Evolutionary conservation across 2,113 vertebrate species (phyloP).

Genomic region (Sterrhoptilus dennistouni): DNA sequence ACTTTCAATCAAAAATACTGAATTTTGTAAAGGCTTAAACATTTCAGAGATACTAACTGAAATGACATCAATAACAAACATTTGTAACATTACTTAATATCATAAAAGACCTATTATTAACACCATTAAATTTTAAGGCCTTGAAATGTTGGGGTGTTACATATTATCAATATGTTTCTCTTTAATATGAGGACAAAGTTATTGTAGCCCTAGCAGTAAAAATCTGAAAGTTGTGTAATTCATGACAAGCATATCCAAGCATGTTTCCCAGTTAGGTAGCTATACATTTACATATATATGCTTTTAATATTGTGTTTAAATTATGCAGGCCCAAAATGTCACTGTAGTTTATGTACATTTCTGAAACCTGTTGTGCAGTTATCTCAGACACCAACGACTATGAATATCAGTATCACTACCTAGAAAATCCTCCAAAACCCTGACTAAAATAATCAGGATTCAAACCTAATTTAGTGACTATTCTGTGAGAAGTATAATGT

Average conservation of each 20-base stretch:
- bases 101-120: not conserved
- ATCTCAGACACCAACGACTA: not conserved
- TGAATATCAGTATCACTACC: not conserved
- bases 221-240: not conserved
- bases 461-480: not conserved
- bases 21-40: slow-evolving; percentile 1
- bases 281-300: not conserved
- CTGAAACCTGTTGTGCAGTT: not conserved
- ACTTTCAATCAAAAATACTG: not conserved
- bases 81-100: not conserved
- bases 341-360: not conserved
- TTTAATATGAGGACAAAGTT: not conserved
- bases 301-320: not conserved
- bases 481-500: not conserved
- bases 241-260: not conserved
- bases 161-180: not conserved
- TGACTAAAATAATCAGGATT: not conserved
- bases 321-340: not conserved
- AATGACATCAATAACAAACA: not conserved
- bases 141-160: not conserved
- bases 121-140: not conserved
- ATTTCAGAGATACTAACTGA: slow-evolving; percentile 11
- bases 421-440: not conserved
- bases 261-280: not conserved
- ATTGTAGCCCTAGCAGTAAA: not conserved